Conservation (phyloP, 1,140 invertebrate species). For the Heliconius hermathena region DNA sequence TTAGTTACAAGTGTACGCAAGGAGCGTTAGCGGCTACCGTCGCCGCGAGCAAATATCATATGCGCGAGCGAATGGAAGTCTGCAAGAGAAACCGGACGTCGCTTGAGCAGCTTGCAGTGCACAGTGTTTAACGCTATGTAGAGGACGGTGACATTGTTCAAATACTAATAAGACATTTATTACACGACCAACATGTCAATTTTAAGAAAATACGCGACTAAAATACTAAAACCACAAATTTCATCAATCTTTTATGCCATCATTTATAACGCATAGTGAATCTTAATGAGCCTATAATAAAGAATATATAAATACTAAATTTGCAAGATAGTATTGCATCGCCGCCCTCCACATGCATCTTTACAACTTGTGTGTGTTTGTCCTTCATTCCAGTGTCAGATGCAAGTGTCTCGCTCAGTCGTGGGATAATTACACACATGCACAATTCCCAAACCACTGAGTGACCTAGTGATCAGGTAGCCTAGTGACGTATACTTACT, state of each 20-base stretch:
- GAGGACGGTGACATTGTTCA: neutral
- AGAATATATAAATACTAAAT: neutral
- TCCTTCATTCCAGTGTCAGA: slow-evolving; percentile 15
- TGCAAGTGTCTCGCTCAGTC: slow-evolving; percentile 20
- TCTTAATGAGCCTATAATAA: neutral
- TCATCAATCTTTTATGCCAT: neutral
- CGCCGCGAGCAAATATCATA: slow-evolving; percentile 85
- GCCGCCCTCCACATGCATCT: neutral
- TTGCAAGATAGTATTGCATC: neutral
- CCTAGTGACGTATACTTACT: neutral
- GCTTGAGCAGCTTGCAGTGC: slow-evolving; percentile 39
- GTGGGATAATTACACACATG: slow-evolving; percentile 26
- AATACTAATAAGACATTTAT: too few species aligned
- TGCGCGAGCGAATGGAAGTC: slow-evolving; percentile 88
- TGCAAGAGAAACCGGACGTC: slow-evolving; percentile 83
- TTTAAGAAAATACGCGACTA: neutral
- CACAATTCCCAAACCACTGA: slow-evolving; percentile 11
- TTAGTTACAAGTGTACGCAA: slow-evolving; percentile 68
- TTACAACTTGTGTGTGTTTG: slow-evolving; percentile 8
- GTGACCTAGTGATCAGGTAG: neutral
- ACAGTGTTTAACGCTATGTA: too few species aligned
- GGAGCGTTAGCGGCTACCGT: slow-evolving; percentile 81
- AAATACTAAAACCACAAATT: neutral
- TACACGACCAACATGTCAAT: neutral
- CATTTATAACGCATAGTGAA: neutral